Evolutionary conservation across 2,888 invertebrate species (phyloP), one percentile per base, ranked within the genome.

Genomic region (Pterobdella sp.): DNA sequence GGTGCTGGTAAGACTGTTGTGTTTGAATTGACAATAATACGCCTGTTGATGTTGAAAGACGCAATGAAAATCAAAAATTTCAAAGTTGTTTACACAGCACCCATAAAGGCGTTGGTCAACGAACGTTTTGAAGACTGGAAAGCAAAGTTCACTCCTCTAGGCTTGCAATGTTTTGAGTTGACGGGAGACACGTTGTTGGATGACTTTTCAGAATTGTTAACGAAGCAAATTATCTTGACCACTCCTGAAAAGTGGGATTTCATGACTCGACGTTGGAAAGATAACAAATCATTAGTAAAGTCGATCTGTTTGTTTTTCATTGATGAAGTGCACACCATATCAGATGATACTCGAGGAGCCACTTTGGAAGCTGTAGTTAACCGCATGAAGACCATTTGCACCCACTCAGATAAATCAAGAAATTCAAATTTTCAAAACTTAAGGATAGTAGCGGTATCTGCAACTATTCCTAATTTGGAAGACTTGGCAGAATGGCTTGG

Each of bases 171-270:
- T 78, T 86, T 88, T 68, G 89, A 90, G 80, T 86, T 90, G 0
- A 92, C 91, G 0, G 91, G 91, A 0, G 91, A 92, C 80, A 88
- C 88, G n/a, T 88, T 90, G 73, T 79, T 84, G 18, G 85, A 88
- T 7, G 89, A 90, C 78, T 87, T 82, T 74, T 79, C 78, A 74
- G 79, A 81, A n/a, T 76, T 85, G 7, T 80, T 81, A 36, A 76
- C 84, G 75, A 84, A 84, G 74, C 87, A 90, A 79, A 79, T 85
- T 68, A 82, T 91, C 78, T 87, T 91, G 79, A 90, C 91, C 1
- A 92, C 92, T 0, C 91, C 91, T 0, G 84, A 84, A 77, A 91
- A 91, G 84, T 91, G 91, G 91, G 91, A 92, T 82, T 89, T 89
- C 78, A 80, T 91, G 78, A 91, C 91, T 0, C 86, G 91, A 73